Percentiles rank a stretch among this genome's conserved stretches.
Evolutionary conservation across 2,888 invertebrate genomes (phyloP).

Genomic region (Theretra japonica): DNA sequence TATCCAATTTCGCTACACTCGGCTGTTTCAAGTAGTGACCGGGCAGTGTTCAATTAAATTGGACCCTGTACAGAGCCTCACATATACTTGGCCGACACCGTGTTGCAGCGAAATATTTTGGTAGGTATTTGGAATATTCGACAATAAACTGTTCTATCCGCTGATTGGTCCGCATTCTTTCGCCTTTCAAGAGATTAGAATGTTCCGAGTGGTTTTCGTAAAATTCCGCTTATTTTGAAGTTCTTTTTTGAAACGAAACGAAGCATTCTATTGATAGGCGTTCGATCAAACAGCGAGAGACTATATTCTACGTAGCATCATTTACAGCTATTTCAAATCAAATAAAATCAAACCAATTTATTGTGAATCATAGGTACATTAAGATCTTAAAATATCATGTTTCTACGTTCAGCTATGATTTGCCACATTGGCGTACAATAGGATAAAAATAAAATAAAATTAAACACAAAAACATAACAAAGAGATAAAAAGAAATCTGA

Average conservation of each 20-base stretch:
- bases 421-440: too few species aligned
- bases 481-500: too few species aligned
- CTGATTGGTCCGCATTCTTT: conserved; percentile 7
- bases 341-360: too few species aligned
- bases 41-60: conserved; percentile 41
- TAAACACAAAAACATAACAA: too few species aligned
- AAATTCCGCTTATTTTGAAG: background rate
- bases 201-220: background rate
- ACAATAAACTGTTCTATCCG: conserved; percentile 8
- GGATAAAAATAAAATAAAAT: too few species aligned
- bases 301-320: too few species aligned
- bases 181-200: conserved; percentile 1
- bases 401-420: too few species aligned
- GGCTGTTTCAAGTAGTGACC: conserved; percentile 37
- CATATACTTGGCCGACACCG: conserved; percentile 26
- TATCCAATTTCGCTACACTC: conserved; percentile 42
- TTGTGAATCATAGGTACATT: too few species aligned
- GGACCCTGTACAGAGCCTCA: conserved; percentile 26
- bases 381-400: too few species aligned
- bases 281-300: too few species aligned
- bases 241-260: background rate
- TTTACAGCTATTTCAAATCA: too few species aligned
- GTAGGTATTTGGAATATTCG: conserved; percentile 5
- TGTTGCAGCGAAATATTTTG: conserved; percentile 30
- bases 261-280: background rate